phyloP scores from a whole-genome alignment of 2,113 vertebrate species.

The Aegypius monachus region DNA sequence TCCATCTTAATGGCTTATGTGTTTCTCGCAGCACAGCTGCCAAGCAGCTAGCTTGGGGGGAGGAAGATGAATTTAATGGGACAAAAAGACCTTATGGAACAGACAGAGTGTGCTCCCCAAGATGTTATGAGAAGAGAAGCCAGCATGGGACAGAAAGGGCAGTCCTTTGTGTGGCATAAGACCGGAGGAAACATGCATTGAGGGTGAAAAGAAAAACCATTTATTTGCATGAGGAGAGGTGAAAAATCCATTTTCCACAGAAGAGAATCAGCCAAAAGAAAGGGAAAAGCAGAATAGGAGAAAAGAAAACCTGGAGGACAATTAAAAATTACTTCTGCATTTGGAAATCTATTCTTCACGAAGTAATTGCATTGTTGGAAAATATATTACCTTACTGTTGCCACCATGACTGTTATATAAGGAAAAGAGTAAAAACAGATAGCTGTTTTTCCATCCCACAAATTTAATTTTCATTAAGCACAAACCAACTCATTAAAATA shows the following conservation, averaged over 20 bases:
- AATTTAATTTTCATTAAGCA: not conserved
- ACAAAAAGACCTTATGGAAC: not conserved
- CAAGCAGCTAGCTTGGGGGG: not conserved
- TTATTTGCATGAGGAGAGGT: not conserved
- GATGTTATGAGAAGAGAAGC: not conserved
- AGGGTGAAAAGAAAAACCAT: not conserved
- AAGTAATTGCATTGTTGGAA: not conserved
- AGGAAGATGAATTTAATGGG: not conserved
- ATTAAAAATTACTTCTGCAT: not conserved
- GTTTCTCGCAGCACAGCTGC: not conserved
- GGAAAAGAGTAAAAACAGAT: not conserved
- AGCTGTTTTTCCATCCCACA: not conserved
- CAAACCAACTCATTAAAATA: not conserved
- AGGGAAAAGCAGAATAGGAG: not conserved
- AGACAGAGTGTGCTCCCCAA: not conserved
- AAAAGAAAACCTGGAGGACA: not conserved
- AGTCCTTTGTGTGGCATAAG: not conserved
- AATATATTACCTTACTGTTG: not conserved
- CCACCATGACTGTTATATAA: not conserved
- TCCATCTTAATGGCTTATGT: not conserved
- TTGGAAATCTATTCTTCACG: not conserved
- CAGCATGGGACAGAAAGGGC: not conserved
- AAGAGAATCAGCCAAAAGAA: not conserved
- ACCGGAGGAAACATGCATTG: not conserved
- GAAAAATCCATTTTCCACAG: not conserved